Base-by-base conservation (phyloP, 2,888 invertebrate species). In the Ommatoiulus sabulosus region DNA sequence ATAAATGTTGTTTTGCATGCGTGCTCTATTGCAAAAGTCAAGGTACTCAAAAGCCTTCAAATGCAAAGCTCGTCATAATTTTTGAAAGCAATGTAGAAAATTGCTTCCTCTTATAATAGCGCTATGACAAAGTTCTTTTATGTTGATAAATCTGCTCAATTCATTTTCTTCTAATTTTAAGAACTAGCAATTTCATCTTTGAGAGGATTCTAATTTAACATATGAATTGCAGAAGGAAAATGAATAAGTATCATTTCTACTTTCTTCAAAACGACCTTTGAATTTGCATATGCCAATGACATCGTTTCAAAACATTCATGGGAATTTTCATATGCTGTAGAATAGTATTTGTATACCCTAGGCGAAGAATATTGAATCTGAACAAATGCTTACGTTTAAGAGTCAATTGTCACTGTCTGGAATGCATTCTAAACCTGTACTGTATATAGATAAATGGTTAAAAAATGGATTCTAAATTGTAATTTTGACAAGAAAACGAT, bases 251-350 rank as follows among this genome's bases (percentile, higher is more conserved):
- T 80, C 35, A 80, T 80, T 24, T 35, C 80, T 3, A 35, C 80
- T 80, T 35, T 35, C 12, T 80, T 35, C 80, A 10, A 80, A 35
- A 15, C 80, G 15, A 80, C 35, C 20, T 44, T 86, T 86, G 44
- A 20, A 46, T 86, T 86, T 48, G 44, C 86, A 86, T n/a, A 43
- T 86, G 48, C 17, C 44, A 86, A 48, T 86, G 86, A 86, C 86
- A 86, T 44, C 44, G 44, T 86, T 86, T 86, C 48, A 86, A 10
- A 86, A 86, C 48, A 86, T 86, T 7, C 10, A 1, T n/a, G 8
- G 24, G n/a, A 8, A 35, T 35, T 35, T 2, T 1, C 10, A 72
- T 72, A 2, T 48, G 3, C 48, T 72, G 24, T 10, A 35, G 35
- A 80, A 80, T 15, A 35, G 80, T 15, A 3, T 52, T 35, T 80